These are phyloP conservation scores for Dipodomys ordii DNA, from an alignment of 2,113 vertebrate genomes.

Conservation along the genomic window DNA sequence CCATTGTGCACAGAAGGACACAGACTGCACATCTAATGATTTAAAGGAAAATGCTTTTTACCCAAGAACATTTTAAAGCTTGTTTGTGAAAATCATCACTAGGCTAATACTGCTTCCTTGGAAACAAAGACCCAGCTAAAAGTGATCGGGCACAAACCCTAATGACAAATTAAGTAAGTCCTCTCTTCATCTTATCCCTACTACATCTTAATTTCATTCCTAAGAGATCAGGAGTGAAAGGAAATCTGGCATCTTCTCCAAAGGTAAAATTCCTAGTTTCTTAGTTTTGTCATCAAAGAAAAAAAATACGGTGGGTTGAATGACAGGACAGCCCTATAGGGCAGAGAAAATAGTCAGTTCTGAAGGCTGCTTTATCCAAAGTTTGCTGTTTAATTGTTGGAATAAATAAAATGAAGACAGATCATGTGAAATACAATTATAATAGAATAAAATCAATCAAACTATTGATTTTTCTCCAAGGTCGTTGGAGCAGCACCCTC, in stretches of 20 bases:
- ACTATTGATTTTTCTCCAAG: neutral
- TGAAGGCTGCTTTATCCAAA: neutral
- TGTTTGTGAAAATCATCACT: neutral
- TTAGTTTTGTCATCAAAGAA: neutral
- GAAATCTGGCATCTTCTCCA: neutral
- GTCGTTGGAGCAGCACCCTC: neutral
- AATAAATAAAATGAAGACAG: neutral
- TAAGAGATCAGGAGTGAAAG: neutral
- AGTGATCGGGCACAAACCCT: neutral
- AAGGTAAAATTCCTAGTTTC: neutral
- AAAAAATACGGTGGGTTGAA: neutral
- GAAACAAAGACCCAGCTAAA: constrained; percentile 41
- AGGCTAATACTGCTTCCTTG: neutral
- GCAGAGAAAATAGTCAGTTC: neutral
- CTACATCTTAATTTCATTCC: neutral
- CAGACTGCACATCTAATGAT: constrained; percentile 28
- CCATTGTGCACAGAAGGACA: constrained; percentile 34
- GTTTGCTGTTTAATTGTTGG: neutral
- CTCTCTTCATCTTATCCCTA: neutral
- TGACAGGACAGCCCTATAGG: neutral
- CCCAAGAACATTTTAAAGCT: constrained; percentile 14
- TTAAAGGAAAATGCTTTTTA: constrained; percentile 44
- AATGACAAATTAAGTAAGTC: neutral
- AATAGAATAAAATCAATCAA: neutral
- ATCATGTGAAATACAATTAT: neutral